These are phyloP conservation scores for Oreohelix idahoensis DNA, from an alignment of 1,140 invertebrate species.

Conservation along the genomic window DNA sequence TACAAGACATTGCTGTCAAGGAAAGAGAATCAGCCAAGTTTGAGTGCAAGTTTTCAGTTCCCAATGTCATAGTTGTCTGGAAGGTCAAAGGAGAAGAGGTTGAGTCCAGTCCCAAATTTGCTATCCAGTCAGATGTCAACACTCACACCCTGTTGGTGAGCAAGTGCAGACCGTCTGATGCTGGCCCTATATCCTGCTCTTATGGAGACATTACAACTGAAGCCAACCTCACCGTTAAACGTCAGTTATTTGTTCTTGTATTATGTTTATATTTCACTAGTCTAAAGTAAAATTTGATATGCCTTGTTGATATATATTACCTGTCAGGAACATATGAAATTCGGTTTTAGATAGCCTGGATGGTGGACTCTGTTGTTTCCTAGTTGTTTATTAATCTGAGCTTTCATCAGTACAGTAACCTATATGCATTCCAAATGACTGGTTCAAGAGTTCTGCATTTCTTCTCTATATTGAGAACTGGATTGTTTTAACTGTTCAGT, in stretches of 20 bases:
- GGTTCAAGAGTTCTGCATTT: too few relatives aligned
- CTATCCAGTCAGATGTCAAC: conserved; percentile 61
- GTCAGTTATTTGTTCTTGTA: conserved; percentile 50
- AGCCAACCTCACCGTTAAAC: conserved; percentile 65
- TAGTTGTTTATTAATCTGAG: too few relatives aligned
- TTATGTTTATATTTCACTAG: too few relatives aligned
- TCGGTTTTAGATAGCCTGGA: too few relatives aligned
- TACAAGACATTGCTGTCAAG: conserved; percentile 67
- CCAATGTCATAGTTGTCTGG: conserved; percentile 69
- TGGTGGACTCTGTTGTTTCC: too few relatives aligned
- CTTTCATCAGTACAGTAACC: too few relatives aligned
- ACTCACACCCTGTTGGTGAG: conserved; percentile 64
- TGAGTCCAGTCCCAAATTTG: conserved; percentile 66
- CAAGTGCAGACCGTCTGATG: conserved; percentile 64
- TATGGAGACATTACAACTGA: conserved; percentile 63
- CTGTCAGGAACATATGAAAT: too few relatives aligned
- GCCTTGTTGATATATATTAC: too few relatives aligned
- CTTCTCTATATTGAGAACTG: too few relatives aligned
- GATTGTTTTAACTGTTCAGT: too few relatives aligned
- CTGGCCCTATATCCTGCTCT: conserved; percentile 62
- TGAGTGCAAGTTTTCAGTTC: conserved; percentile 69
- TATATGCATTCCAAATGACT: too few relatives aligned
- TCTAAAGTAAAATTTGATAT: too few relatives aligned
- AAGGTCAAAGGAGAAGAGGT: conserved; percentile 63
- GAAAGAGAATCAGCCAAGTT: conserved; percentile 71